A percentile compares a stretch with the other conserved stretches of the same genome.
Evolutionary conservation across 2,113 vertebrate species (phyloP).

Genomic region (Macrotis lagotis): DNA sequence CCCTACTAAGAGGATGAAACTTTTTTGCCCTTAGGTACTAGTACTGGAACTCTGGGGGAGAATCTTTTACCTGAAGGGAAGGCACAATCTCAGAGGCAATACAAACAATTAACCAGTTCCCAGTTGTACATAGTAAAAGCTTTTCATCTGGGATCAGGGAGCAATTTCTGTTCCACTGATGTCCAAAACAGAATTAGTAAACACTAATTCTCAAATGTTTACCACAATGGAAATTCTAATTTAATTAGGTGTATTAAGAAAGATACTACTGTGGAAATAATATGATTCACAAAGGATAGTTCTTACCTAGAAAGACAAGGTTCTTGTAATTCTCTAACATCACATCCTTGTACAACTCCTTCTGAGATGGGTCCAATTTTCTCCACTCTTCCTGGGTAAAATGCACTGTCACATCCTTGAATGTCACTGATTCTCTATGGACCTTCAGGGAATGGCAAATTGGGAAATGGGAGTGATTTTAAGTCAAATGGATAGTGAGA

Average conservation of each 20-base stretch:
- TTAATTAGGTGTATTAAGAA: background rate
- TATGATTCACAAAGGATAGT: constrained; percentile 2
- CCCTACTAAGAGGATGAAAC: background rate
- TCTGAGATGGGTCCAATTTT: constrained; percentile 42
- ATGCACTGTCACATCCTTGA: constrained; percentile 36
- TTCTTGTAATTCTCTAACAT: constrained; percentile 49
- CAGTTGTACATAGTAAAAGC: background rate
- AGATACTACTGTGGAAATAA: background rate
- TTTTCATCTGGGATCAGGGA: background rate
- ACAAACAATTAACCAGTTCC: background rate
- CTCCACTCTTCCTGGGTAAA: constrained; percentile 50
- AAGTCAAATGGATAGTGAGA: background rate
- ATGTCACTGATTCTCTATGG: constrained; percentile 26
- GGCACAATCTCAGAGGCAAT: background rate
- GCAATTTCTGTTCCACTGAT: background rate
- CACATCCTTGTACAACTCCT: constrained; percentile 32
- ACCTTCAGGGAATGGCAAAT: background rate
- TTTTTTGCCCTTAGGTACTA: background rate
- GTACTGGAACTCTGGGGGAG: background rate
- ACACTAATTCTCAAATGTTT: background rate
- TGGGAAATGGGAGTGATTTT: background rate
- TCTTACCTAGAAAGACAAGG: constrained; percentile 55
- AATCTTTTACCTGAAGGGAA: background rate
- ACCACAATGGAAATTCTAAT: background rate
- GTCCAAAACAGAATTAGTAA: background rate